Evolutionary conservation across 2,888 invertebrate species (phyloP), one percentile per base, ranked within the genome.

Genomic region (Metalampra italica): DNA sequence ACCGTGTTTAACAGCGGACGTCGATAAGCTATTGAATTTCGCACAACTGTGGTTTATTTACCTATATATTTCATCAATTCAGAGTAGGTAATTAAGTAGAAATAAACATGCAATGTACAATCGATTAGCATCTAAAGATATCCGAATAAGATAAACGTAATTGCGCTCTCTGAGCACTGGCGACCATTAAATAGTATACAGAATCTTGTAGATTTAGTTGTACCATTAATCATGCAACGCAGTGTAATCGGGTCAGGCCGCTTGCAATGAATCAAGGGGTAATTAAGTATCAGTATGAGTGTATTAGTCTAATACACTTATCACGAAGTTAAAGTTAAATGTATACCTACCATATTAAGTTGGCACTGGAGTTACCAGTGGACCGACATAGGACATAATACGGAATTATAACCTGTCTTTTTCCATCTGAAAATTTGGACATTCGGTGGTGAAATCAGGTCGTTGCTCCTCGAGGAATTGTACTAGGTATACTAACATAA

Each of bases 231-330:
- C 82, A 81, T 78, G 75, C 59, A 59, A 54, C 56, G 58, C 74
- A 62, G 71, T 79, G 75, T 53, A 54, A 78, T 60, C 71, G 69
- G 77, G 75, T 66, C 72, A 71, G 62, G 52, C 32, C 12, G 29
- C 51, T 62, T 36, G 36, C 36, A 36, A 83, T 85, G 82, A 82
- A 84, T 83, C 81, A 78, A 79, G 64, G 58, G 62, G 76, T 81
- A 85, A 85, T 85, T 84, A 86, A 85, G 76, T 70, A 70, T 71
- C n/a, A n/a, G n/a, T n/a, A n/a, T n/a, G n/a, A n/a, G n/a, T n/a
- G n/a, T n/a, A n/a, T n/a, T n/a, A n/a, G n/a, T n/a, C 71, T 76
- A 71, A 72, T 76, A 78, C 78, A 82, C 73, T 79, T 81, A 79
- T 80, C 78, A 73, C 68, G 72, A 73, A 73, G 71, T 62, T 59